Conservation (phyloP, 2,797 vertebrate genomes). For the Pterois miles region DNA sequence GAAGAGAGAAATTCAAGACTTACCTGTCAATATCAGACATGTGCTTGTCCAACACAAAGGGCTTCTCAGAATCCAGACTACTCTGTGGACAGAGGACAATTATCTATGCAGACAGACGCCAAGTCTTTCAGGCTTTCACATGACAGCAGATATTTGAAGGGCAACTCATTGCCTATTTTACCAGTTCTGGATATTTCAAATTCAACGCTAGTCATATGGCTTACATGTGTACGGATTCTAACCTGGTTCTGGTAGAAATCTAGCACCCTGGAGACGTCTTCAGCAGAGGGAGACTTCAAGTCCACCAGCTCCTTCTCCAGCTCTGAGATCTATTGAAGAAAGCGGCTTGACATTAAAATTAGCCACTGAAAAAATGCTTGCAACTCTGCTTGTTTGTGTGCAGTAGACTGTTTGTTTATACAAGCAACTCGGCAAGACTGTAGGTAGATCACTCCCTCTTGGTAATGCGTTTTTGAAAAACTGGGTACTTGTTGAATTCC, state of each 20-base stretch:
- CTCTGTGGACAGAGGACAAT: slow-evolving; percentile 58
- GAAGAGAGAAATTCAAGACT: not conserved
- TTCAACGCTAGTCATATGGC: not conserved
- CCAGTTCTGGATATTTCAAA: not conserved
- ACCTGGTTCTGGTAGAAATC: slow-evolving; percentile 90
- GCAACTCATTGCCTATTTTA: not conserved
- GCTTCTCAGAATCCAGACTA: slow-evolving; percentile 68
- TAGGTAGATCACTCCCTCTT: not conserved
- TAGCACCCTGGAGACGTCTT: slow-evolving; percentile 85
- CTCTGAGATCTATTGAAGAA: slow-evolving; percentile 80
- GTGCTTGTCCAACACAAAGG: slow-evolving; percentile 71
- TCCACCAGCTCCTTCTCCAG: slow-evolving; percentile 90
- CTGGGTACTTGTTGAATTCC: not conserved
- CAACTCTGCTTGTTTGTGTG: not conserved
- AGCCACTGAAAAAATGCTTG: not conserved
- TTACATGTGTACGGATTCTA: not conserved
- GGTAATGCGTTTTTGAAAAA: not conserved
- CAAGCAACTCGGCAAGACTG: not conserved
- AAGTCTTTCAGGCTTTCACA: not conserved
- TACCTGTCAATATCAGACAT: slow-evolving; percentile 75
- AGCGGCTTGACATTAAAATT: not conserved
- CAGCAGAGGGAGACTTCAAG: slow-evolving; percentile 87
- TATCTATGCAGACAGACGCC: not conserved
- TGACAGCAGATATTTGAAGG: not conserved
- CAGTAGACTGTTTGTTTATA: not conserved